Percentiles rank a stretch among this genome's conserved stretches.
phyloP scores from a whole-genome alignment of 2,113 vertebrate genomes.

The Bubo scandiacus region DNA sequence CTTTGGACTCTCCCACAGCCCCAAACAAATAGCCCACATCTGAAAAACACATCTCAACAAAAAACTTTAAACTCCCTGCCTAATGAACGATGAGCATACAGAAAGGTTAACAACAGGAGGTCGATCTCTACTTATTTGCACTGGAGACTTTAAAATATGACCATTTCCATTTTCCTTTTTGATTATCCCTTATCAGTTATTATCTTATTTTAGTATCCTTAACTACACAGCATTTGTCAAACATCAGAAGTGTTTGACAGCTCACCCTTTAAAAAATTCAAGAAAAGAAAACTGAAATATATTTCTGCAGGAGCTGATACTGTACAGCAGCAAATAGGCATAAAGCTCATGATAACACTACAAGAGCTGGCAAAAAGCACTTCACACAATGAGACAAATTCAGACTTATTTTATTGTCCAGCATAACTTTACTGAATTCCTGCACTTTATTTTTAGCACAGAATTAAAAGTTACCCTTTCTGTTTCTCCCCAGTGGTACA shows the following conservation, averaged over 20 bases:
- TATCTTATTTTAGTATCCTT: neutral
- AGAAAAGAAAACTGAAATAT: neutral
- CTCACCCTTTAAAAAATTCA: neutral
- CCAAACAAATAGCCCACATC: neutral
- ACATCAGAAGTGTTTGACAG: neutral
- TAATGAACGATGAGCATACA: neutral
- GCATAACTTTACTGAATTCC: neutral
- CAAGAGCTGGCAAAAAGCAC: neutral
- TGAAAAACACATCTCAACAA: neutral
- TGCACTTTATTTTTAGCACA: neutral
- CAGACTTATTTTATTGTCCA: neutral
- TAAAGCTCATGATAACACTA: neutral
- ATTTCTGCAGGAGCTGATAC: neutral
- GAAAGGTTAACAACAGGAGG: neutral
- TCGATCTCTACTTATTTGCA: neutral
- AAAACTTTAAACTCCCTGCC: neutral
- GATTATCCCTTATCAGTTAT: neutral
- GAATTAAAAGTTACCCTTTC: neutral
- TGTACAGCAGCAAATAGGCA: neutral
- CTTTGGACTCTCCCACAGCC: neutral
- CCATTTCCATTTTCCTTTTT: neutral
- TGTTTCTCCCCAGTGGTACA: neutral
- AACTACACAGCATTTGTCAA: neutral
- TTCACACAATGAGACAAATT: neutral
- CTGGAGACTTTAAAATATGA: neutral